Conservation (phyloP, 1,140 invertebrate genomes). For the Drosophila punjabiensis region DNA sequence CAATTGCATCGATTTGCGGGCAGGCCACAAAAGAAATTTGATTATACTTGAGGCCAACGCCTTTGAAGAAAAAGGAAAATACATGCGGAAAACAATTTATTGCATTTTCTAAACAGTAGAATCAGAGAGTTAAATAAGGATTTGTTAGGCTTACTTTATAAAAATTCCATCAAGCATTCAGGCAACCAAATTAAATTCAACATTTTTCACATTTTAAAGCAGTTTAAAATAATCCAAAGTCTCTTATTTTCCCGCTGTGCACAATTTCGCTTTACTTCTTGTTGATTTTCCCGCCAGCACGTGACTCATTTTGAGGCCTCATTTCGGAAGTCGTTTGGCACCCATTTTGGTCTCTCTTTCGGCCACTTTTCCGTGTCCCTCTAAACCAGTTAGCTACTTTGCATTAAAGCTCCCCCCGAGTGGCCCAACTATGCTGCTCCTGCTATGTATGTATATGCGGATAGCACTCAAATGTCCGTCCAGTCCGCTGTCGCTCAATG, state of each 20-base stretch:
- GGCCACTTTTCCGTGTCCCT: constrained; percentile 18
- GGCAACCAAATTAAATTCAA: background rate
- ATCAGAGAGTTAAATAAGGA: too few relatives aligned
- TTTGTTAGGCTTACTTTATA: too few relatives aligned
- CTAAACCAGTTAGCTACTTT: constrained; percentile 54
- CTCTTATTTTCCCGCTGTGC: constrained; percentile 2
- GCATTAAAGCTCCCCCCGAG: constrained; percentile 45
- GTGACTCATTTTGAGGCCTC: constrained; percentile 45
- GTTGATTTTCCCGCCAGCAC: constrained; percentile 44
- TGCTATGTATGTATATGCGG: constrained; percentile 14
- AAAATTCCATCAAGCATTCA: too few relatives aligned
- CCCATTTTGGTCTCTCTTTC: constrained; percentile 29
- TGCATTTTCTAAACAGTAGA: too few relatives aligned
- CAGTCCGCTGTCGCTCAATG: constrained; percentile 20
- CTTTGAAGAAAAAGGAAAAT: constrained; percentile 12
- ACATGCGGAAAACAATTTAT: too few relatives aligned
- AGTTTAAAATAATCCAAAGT: background rate
- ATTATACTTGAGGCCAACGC: constrained; percentile 29
- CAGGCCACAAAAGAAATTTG: constrained; percentile 34
- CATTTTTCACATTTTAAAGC: background rate
- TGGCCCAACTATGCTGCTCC: constrained; percentile 12
- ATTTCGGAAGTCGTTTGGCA: constrained; percentile 49
- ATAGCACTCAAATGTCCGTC: constrained; percentile 33
- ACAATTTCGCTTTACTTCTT: constrained; percentile 11
- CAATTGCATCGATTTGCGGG: constrained; percentile 59